phyloP scores from a whole-genome alignment of 2,888 invertebrate genomes.

The Liodrosophila aerea region DNA sequence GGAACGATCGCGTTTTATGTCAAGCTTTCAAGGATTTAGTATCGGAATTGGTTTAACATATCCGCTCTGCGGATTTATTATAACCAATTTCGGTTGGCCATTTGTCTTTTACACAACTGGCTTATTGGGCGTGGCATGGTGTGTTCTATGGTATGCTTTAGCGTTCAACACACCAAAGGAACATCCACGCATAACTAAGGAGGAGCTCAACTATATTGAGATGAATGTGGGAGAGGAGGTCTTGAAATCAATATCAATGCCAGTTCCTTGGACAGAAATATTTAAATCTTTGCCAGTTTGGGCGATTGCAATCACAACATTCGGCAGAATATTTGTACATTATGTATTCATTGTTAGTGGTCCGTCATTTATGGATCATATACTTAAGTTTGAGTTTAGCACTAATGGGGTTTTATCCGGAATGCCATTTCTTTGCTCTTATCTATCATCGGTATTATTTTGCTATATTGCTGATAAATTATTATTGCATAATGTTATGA shows the following conservation, averaged over 20 bases:
- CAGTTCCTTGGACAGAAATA: conserved; percentile 87
- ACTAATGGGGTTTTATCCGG: conserved; percentile 88
- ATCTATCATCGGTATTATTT: conserved; percentile 87
- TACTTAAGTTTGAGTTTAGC: conserved; percentile 87
- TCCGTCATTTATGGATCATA: conserved; percentile 88
- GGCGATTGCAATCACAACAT: conserved; percentile 88
- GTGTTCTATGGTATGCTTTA: conserved; percentile 87
- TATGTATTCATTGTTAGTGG: conserved; percentile 88
- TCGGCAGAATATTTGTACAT: conserved; percentile 89
- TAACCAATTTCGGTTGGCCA: conserved; percentile 87
- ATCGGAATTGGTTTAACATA: conserved; percentile 89
- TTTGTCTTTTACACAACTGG: conserved; percentile 88
- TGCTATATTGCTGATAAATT: conserved; percentile 87
- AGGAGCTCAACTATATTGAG: conserved; percentile 87
- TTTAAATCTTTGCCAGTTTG: conserved; percentile 86
- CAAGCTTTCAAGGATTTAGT: conserved; percentile 89
- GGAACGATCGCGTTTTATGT: conserved; percentile 89
- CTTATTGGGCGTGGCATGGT: conserved; percentile 86
- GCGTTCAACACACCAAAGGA: conserved; percentile 87
- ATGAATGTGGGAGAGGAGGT: conserved; percentile 85
- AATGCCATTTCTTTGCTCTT: conserved; percentile 87
- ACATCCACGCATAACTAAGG: conserved; percentile 87
- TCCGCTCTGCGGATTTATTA: conserved; percentile 87
- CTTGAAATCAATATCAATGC: conserved; percentile 81
- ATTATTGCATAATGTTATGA: conserved; percentile 84